phyloP scores from a whole-genome alignment of 2,888 invertebrate genomes.

The Mythimna ferrago region DNA sequence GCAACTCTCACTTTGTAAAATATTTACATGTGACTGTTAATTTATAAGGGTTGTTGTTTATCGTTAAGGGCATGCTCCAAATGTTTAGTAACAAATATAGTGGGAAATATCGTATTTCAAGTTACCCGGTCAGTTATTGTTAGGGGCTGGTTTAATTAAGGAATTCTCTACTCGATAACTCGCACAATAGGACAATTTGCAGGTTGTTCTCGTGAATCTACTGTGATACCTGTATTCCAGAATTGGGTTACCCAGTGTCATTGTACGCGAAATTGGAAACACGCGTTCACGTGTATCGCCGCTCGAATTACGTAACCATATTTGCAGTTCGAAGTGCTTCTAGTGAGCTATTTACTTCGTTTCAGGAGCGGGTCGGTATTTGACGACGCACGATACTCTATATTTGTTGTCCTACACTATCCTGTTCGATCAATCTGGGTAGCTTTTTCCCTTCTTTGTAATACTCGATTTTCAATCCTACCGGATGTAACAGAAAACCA shows the following conservation, averaged over 20 bases:
- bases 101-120: slow-evolving; percentile 48
- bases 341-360: slow-evolving; percentile 17
- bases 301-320: slow-evolving; percentile 21
- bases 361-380: background rate
- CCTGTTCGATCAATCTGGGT: background rate
- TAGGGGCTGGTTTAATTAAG: slow-evolving; percentile 47
- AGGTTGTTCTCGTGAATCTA: background rate
- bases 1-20: slow-evolving; percentile 45
- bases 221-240: slow-evolving; percentile 1
- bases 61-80: slow-evolving; percentile 31
- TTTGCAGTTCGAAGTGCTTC: slow-evolving; percentile 21
- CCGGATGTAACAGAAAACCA: too few relatives aligned
- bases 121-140: slow-evolving; percentile 38
- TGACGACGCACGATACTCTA: background rate
- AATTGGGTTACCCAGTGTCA: background rate
- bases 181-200: slow-evolving; percentile 11
- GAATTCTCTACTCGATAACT: slow-evolving; percentile 21
- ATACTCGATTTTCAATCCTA: background rate
- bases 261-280: slow-evolving; percentile 23
- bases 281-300: slow-evolving; percentile 9
- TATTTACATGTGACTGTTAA: slow-evolving; percentile 56
- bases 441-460: background rate
- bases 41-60: slow-evolving; percentile 59
- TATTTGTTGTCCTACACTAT: background rate
- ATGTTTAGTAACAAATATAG: slow-evolving; percentile 34